A percentile compares a stretch with the other conserved stretches of the same genome.
phyloP scores from a whole-genome alignment of 2,888 invertebrate genomes.

The Monopis laevigella region DNA sequence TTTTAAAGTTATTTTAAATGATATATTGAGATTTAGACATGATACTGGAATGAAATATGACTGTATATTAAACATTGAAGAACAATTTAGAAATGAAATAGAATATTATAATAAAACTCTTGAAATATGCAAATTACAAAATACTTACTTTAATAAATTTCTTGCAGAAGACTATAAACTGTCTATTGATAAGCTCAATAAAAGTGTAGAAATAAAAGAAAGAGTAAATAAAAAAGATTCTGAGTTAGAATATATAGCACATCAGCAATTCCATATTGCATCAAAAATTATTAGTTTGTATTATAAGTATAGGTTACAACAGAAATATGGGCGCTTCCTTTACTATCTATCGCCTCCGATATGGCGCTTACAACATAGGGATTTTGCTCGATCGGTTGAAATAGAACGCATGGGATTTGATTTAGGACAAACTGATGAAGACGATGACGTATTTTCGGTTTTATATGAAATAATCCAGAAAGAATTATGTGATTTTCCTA shows the following conservation, averaged over 20 bases:
- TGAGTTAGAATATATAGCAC: conserved; percentile 50
- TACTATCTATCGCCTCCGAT: conserved; percentile 71
- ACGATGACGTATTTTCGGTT: conserved; percentile 37
- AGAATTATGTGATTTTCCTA: conserved; percentile 40
- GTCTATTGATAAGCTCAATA: conserved; percentile 63
- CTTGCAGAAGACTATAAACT: conserved; percentile 68
- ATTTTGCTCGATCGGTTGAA: conserved; percentile 50
- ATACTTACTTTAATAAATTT: conserved; percentile 67
- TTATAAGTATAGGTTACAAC: conserved; percentile 69
- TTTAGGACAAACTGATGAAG: conserved; percentile 38
- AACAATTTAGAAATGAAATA: conserved; percentile 61
- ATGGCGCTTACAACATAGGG: conserved; percentile 66
- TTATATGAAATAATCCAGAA: conserved; percentile 56
- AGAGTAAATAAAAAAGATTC: conserved; percentile 45
- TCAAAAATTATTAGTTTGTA: conserved; percentile 68
- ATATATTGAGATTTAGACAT: conserved; percentile 29
- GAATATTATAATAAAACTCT: conserved; percentile 51
- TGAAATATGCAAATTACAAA: conserved; percentile 56
- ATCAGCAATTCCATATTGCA: conserved; percentile 36
- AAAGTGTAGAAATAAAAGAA: conserved; percentile 53
- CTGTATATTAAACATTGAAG: conserved; percentile 59
- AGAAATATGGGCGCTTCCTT: conserved; percentile 75
- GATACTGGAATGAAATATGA: conserved; percentile 53
- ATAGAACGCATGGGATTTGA: conserved; percentile 55
- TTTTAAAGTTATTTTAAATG: conserved; percentile 28